Evolutionary conservation across 2,797 vertebrate genomes (phyloP), one percentile per base, ranked within the genome.

Genomic region (Fratercula arctica): DNA sequence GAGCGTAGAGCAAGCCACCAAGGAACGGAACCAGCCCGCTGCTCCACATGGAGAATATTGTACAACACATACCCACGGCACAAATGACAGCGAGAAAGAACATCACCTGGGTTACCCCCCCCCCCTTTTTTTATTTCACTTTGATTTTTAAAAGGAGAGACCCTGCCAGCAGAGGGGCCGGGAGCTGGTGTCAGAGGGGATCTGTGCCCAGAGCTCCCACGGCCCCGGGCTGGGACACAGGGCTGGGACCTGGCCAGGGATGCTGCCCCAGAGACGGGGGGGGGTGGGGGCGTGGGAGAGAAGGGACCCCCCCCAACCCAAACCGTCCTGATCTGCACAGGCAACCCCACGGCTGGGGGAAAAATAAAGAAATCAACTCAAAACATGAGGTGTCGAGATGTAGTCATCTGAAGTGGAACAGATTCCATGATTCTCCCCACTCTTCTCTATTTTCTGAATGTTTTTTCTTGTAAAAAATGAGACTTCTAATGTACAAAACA

Each of bases 21-120:
- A n/a, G 31, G 73, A 45, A 11, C 1, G 1, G 72, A 64, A 50
- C 21, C 37, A 18, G 68, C n/a, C 80, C 4, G 13, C 41, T 33
- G 66, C 50, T 77, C 29, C 0, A 0, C 3, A 1, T 1, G 23
- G 63, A 50, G 56, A 28, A 11, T 10, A 4, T 26, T 5, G 5
- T 8, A 21, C 29, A 41, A 16, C 56, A 5, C 3, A 1, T 8
- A 33, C 25, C 48, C 13, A 0, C 9, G 2, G 64, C 25, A 31
- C 23, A 37, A 6, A 10, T 51, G 16, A 56, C 53, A 10, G 43
- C 1, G 1, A 64, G 81, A n/a, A 48, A 16, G 37, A 41, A 45
- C 69, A 29, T 53, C 37, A 3, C 25, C 2, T 8, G 0, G 23
- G 33, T 48, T 37, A 35, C n/a, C 31, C 43, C 53, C 6, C 39